Base-by-base conservation (phyloP, 2,797 vertebrate species). In the Morelia viridis region DNA sequence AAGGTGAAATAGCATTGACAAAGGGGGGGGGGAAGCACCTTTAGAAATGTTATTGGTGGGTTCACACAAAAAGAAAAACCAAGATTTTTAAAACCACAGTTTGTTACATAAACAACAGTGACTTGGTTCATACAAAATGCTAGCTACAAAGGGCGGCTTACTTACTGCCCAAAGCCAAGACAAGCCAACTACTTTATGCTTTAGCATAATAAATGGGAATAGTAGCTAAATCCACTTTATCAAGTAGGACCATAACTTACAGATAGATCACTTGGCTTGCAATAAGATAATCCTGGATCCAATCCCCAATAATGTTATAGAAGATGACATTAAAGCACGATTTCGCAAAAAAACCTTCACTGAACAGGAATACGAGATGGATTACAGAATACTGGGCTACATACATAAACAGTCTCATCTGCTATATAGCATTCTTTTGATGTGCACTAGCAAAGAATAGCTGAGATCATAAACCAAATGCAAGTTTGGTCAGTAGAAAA, bases 1-100 rank as follows among this genome's bases (percentile, higher is more conserved):
- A 85, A 24, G 35, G 24, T 91, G 89, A 91, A 58, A 93, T 41
- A 24, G 71, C 91, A 1, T 9, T 71, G 64, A 80, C 41, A 61
- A 28, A 50, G 15, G n/a, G 26, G 2, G 10, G 2, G 0, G 35
- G 4, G 0, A 1, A 19, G 3, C 7, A 71, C 22, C 11, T 41
- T 57, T 57, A 56, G 31, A 64, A 26, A 65, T 17, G 22, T 13
- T 26, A 68, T 35, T 53, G 68, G 35, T 22, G 71, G 35, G 7
- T 41, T 76, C 71, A 22, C 71, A 9, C 31, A 9, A 76, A 76
- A 22, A 3, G 35, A 31, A 41, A 41, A 17, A 68, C 64, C 28
- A n/a, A 31, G 64, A 15, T 76, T 35, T 68, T 71, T 71, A 71
- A 71, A 71, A 71, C 12, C 65, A 71, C 15, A 64, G 28, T 64